Evolutionary conservation across 2,797 vertebrate species (phyloP), one percentile per base, ranked within the genome.

Genomic region (Spea hammondii): DNA sequence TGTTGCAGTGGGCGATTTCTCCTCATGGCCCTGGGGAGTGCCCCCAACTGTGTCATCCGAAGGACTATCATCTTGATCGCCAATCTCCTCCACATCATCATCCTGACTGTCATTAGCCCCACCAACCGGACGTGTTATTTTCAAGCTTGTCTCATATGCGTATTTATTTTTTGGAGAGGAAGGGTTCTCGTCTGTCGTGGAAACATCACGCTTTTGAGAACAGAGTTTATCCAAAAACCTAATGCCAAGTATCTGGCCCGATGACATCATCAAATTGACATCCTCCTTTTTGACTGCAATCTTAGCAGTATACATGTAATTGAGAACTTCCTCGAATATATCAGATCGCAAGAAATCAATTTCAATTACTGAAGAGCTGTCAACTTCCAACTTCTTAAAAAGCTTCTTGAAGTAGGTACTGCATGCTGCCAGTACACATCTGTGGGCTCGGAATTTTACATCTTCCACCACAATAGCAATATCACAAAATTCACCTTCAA

Each of bases 351-450:
- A 94, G 86, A 98, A 98, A 90, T 98, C 96, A 85, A 98, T 89
- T 91, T 98, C 96, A 84, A 98, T 96, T 49, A 98, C 96, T 54
- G 96, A 97, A 75, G 97, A 97, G 83, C 96, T 97, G 85, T 97
- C 96, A 0, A 97, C 95, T 77, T 94, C 96, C 69, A 97, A 94
- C 80, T 97, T 97, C 88, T 97, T 97, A 83, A 98, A 97, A 80
- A 98, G 95, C 89, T 98, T 97, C 82, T 97, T 97, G 88, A 98
- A 98, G 88, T 98, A 98, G 85, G 95, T 97, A 89, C 96, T 97
- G 86, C 96, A 98, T 73, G 96, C 96, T 0, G 96, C 96, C 55
- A 98, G 88, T 53, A 98, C 96, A 1, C 96, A 98, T 76, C 96
- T 91, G 84, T 98, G 96, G 55, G 96, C 96, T 88, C 96, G 85